Evolutionary conservation across 2,113 vertebrate genomes (phyloP).

Genomic region (Zootoca vivipara): DNA sequence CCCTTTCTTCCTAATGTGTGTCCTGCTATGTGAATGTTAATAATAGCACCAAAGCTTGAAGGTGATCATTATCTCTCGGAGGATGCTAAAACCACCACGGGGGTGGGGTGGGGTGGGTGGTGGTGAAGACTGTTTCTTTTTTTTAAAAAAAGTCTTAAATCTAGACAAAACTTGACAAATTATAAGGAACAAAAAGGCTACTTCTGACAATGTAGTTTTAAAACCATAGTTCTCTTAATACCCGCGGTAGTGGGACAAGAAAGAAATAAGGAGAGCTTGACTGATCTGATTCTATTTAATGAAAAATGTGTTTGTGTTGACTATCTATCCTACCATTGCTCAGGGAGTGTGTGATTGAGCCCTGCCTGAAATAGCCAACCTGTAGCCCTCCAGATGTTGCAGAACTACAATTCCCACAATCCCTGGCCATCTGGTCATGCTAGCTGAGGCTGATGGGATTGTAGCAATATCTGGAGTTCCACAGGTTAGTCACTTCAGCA

Average conservation of each 20-base stretch:
- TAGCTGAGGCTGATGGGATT: no score
- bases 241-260: background rate
- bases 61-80: background rate
- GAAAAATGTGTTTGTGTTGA: background rate
- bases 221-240: conserved; percentile 23
- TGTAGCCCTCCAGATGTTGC: no score
- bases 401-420: no score
- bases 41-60: background rate
- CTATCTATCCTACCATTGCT: background rate
- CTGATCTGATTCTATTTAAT: background rate
- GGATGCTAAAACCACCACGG: conserved; percentile 22
- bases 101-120: background rate
- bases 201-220: conserved; percentile 4
- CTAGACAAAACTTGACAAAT: conserved; percentile 27
- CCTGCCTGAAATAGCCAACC: no score
- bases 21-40: background rate
- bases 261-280: background rate
- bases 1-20: background rate
- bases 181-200: conserved; percentile 7
- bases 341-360: background rate
- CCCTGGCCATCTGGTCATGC: no score
- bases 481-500: no score
- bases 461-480: no score
- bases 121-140: background rate
- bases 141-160: no score